phyloP scores from a whole-genome alignment of 2,888 invertebrate species.

The Ormyrus nitidulus region DNA sequence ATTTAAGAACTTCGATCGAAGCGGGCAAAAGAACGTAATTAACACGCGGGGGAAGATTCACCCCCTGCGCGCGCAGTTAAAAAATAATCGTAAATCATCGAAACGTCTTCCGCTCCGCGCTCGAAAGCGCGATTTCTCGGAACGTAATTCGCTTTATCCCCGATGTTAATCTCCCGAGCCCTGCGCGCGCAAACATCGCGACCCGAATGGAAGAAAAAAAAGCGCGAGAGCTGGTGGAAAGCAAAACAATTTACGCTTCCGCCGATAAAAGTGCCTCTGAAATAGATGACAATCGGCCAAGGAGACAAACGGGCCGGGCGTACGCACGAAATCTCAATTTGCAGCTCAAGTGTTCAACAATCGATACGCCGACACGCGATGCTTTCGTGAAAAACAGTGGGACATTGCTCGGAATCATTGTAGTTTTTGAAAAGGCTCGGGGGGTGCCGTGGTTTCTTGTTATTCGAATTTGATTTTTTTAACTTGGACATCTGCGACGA shows the following conservation, averaged over 20 bases:
- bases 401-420: no score
- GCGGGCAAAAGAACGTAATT: not conserved
- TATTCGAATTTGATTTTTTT: no score
- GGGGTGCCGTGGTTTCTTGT: no score
- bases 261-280: constrained; percentile 34
- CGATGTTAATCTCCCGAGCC: constrained; percentile 41
- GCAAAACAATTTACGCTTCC: constrained; percentile 33
- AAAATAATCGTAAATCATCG: constrained; percentile 40
- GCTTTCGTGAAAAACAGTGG: not conserved
- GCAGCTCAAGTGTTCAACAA: constrained; percentile 3
- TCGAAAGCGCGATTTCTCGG: constrained; percentile 1
- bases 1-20: no score
- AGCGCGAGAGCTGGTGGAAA: not conserved
- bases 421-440: no score
- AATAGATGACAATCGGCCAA: constrained; percentile 37
- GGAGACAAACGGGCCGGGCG: constrained; percentile 16
- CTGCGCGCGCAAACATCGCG: not conserved
- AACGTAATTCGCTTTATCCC: constrained; percentile 33
- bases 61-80: not conserved
- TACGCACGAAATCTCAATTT: constrained; percentile 39
- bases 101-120: not conserved
- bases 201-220: not conserved
- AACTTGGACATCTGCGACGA: no score
- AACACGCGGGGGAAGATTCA: not conserved
- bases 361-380: constrained; percentile 6